Percentiles rank a stretch among this genome's conserved stretches.
phyloP scores from a whole-genome alignment of 1,140 invertebrate species.

The Palaemon carinicauda region DNA sequence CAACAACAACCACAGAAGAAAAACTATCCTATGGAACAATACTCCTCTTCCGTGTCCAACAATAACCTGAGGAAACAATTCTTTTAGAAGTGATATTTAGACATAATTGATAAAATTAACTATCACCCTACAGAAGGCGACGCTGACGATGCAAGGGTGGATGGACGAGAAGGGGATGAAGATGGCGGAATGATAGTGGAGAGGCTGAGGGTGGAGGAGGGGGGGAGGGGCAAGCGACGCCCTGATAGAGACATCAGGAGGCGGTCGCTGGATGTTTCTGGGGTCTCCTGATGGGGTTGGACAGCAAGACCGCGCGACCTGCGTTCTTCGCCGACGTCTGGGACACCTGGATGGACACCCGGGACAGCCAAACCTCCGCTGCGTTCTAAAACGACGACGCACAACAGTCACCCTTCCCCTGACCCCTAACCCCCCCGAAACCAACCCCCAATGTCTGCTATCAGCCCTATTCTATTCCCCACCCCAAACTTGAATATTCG shows the following conservation, averaged over 20 bases:
- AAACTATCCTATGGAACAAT: too few species aligned
- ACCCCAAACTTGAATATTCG: too few species aligned
- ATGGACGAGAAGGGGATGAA: not conserved
- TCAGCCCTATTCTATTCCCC: too few species aligned
- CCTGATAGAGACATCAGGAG: conserved; percentile 35
- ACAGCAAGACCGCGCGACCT: not conserved
- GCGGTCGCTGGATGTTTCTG: not conserved
- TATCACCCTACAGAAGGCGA: too few species aligned
- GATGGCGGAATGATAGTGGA: not conserved
- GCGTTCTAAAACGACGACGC: too few species aligned
- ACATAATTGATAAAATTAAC: too few species aligned
- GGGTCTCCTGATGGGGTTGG: conserved; percentile 2
- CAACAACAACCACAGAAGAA: too few species aligned
- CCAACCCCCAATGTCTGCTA: not conserved
- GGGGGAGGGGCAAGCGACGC: not conserved
- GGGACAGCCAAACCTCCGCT: not conserved
- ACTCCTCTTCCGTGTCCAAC: too few species aligned
- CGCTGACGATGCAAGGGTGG: too few species aligned
- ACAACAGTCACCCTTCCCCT: not conserved
- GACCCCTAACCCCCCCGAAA: not conserved
- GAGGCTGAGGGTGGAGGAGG: not conserved
- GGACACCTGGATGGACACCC: conserved; percentile 40
- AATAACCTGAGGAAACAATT: too few species aligned
- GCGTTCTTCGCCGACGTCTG: conserved; percentile 36
- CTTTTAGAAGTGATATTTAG: too few species aligned